phyloP scores from a whole-genome alignment of 2,888 invertebrate species.

The Galeopsomyia nigrocyanea region DNA sequence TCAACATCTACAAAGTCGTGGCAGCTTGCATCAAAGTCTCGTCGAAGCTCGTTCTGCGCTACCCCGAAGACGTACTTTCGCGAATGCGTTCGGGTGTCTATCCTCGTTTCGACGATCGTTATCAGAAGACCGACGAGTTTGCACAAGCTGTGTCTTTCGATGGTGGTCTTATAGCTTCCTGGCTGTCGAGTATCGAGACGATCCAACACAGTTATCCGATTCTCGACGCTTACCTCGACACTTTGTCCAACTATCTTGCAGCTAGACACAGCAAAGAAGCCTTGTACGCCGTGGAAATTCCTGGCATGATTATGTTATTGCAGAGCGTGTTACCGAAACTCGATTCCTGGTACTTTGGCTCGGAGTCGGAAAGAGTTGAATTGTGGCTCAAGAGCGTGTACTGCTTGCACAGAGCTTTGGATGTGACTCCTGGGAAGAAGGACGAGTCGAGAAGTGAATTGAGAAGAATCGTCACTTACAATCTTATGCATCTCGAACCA shows the following conservation, averaged over 20 bases:
- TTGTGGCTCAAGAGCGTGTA: slow-evolving; percentile 65
- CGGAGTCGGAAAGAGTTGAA: slow-evolving; percentile 63
- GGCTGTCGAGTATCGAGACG: slow-evolving; percentile 66
- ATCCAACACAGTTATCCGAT: slow-evolving; percentile 65
- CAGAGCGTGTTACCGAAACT: slow-evolving; percentile 66
- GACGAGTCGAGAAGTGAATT: slow-evolving; percentile 63
- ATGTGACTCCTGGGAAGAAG: slow-evolving; percentile 56
- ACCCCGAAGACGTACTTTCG: slow-evolving; percentile 65
- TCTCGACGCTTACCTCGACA: slow-evolving; percentile 65
- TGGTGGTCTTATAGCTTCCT: slow-evolving; percentile 65
- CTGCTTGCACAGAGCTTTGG: slow-evolving; percentile 64
- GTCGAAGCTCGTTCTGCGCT: slow-evolving; percentile 62
- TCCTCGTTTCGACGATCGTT: slow-evolving; percentile 64
- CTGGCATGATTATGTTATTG: slow-evolving; percentile 66
- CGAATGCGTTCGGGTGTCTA: slow-evolving; percentile 64
- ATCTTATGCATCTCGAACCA: slow-evolving; percentile 65
- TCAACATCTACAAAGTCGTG: slow-evolving; percentile 63
- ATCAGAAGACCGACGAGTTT: slow-evolving; percentile 62
- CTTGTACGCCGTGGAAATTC: slow-evolving; percentile 64
- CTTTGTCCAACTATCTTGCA: slow-evolving; percentile 62
- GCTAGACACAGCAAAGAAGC: slow-evolving; percentile 63
- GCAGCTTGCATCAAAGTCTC: slow-evolving; percentile 62
- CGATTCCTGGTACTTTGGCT: slow-evolving; percentile 66
- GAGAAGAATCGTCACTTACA: slow-evolving; percentile 64
- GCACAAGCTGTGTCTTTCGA: slow-evolving; percentile 66